These are phyloP conservation scores for Leptarthrus brevirostris DNA, from an alignment of 2,888 invertebrate genomes.

Conservation along the genomic window DNA sequence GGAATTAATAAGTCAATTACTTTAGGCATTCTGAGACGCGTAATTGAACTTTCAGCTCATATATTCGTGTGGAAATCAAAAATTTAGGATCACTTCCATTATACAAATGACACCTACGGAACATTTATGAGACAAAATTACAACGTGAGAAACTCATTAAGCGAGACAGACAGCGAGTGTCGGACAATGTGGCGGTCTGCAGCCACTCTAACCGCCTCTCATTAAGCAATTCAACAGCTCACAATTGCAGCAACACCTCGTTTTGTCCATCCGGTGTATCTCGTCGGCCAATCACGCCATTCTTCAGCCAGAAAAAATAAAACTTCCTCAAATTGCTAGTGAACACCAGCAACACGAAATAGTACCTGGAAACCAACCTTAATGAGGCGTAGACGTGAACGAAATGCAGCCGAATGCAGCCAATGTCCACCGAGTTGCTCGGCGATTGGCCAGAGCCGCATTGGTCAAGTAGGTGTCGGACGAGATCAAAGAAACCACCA, in stretches of 20 bases:
- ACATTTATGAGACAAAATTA: constrained; percentile 14
- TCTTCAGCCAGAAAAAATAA: constrained; percentile 14
- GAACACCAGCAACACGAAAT: not conserved
- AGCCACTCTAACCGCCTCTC: constrained; percentile 26
- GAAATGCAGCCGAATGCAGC: constrained; percentile 9
- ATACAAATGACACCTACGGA: constrained; percentile 23
- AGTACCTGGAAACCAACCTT: constrained; percentile 34
- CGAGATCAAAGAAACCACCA: constrained; percentile 20
- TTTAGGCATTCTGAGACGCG: not conserved
- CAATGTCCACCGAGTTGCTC: constrained; percentile 32
- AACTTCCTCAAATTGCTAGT: not conserved
- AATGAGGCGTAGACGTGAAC: constrained; percentile 46
- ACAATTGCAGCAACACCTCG: constrained; percentile 45
- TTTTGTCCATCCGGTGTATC: constrained; percentile 22
- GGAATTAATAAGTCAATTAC: constrained; percentile 33
- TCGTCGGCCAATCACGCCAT: constrained; percentile 39
- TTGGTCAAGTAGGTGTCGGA: constrained; percentile 21
- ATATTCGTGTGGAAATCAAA: constrained; percentile 5
- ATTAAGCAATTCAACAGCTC: constrained; percentile 45
- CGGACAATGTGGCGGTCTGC: constrained; percentile 16
- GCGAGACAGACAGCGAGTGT: not conserved
- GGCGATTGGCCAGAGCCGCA: constrained; percentile 20
- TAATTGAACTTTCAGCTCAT: not conserved
- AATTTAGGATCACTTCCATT: constrained; percentile 21
- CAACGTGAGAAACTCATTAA: constrained; percentile 45